Percentiles rank a stretch among this genome's conserved stretches.
Conservation (phyloP, 2,888 invertebrate genomes). For the Nemurella pictetii region DNA sequence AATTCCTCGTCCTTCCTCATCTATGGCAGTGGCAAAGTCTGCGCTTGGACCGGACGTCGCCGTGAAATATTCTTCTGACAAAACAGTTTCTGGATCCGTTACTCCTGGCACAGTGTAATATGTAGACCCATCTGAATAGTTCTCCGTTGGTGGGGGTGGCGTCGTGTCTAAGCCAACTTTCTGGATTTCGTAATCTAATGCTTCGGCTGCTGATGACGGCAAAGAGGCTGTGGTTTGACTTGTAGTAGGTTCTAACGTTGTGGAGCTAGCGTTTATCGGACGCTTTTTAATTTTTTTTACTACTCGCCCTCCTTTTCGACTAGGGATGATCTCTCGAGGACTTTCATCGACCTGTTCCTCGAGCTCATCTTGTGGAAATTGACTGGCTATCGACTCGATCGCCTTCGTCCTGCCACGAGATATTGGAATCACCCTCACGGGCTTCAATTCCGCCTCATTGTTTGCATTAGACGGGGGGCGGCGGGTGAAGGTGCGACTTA, state of each 20-base stretch:
- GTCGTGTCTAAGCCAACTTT: not conserved
- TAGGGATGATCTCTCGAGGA: not conserved
- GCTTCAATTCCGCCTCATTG: not conserved
- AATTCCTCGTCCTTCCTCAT: slow-evolving; percentile 19
- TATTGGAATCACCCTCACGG: not conserved
- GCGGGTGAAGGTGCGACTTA: not conserved
- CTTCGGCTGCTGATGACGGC: slow-evolving; percentile 13
- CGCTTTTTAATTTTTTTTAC: slow-evolving; percentile 20
- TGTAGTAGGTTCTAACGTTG: slow-evolving; percentile 1
- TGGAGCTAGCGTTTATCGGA: slow-evolving; percentile 23
- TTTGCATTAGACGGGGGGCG: not conserved
- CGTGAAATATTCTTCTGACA: not conserved
- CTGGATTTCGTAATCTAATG: slow-evolving; percentile 15
- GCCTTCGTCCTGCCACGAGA: not conserved
- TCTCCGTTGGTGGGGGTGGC: not conserved
- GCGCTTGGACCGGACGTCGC: slow-evolving; percentile 10
- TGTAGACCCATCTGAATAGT: not conserved
- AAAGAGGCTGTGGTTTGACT: not conserved
- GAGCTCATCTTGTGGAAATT: not conserved
- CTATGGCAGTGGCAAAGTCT: slow-evolving; percentile 20
- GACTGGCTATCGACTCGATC: not conserved
- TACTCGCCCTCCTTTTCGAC: slow-evolving; percentile 9
- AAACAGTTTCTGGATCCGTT: not conserved
- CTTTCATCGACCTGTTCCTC: not conserved
- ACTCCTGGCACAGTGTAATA: not conserved